These are phyloP conservation scores for Falco columbarius DNA, from an alignment of 2,797 vertebrate species.

Conservation along the genomic window DNA sequence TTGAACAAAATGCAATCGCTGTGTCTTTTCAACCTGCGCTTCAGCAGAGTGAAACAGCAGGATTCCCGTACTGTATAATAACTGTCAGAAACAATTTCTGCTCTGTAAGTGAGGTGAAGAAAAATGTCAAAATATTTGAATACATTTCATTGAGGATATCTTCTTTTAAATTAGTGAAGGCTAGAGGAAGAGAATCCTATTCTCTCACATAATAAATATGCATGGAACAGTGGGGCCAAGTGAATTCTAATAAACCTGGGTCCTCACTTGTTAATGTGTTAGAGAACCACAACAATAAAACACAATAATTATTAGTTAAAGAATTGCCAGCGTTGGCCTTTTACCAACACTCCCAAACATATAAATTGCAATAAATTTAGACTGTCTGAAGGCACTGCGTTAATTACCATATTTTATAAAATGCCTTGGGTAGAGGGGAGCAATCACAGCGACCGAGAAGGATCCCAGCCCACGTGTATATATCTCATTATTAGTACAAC, in stretches of 20 bases:
- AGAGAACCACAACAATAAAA: constrained; percentile 83
- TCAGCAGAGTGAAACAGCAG: constrained; percentile 84
- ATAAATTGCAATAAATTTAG: constrained; percentile 79
- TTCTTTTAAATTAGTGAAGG: constrained; percentile 88
- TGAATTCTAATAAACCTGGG: constrained; percentile 83
- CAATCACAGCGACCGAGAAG: background rate
- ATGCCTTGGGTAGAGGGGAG: constrained; percentile 36
- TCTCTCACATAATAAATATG: constrained; percentile 85
- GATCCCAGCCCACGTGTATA: background rate
- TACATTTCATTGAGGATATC: constrained; percentile 93
- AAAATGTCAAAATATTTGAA: constrained; percentile 99
- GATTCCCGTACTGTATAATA: constrained; percentile 89
- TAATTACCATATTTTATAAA: constrained; percentile 82
- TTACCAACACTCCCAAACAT: constrained; percentile 76
- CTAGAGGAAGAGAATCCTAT: constrained; percentile 83
- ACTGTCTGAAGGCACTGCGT: constrained; percentile 69
- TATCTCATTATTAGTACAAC: constrained; percentile 30
- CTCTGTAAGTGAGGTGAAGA: constrained; percentile 98
- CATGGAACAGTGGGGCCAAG: constrained; percentile 77
- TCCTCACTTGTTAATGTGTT: constrained; percentile 79
- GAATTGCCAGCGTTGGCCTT: constrained; percentile 81
- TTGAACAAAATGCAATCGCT: constrained; percentile 85
- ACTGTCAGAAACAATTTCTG: constrained; percentile 99
- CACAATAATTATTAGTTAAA: constrained; percentile 85
- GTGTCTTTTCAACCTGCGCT: constrained; percentile 86